Percentiles rank a stretch among this genome's conserved stretches.
phyloP scores from a whole-genome alignment of 37 sponge, comb jelly and placozoan genomes.

The Chondrosia reniformis region DNA sequence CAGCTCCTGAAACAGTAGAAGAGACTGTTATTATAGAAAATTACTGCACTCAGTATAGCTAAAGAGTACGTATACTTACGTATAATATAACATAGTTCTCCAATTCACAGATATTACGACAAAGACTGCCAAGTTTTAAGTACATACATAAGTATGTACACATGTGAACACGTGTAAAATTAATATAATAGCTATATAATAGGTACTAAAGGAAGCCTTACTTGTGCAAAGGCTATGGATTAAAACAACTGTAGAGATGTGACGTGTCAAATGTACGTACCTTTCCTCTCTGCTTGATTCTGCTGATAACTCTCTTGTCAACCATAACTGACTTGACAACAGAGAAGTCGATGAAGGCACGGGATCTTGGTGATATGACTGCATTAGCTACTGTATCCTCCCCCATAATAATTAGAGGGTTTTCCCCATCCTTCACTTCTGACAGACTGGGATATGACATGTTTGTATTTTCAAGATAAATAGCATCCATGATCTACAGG shows the following conservation, averaged over 20 bases:
- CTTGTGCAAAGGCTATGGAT: no score
- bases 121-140: no score
- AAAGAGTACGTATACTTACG: no score
- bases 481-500: slow-evolving; percentile 1
- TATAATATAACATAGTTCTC: no score
- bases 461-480: not conserved
- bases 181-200: no score
- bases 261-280: slow-evolving; percentile 1
- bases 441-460: not conserved
- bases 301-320: not conserved
- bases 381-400: not conserved
- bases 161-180: no score
- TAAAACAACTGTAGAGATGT: no score
- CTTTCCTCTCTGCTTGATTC: slow-evolving; percentile 1
- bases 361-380: not conserved
- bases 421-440: not conserved
- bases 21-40: no score
- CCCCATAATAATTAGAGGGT: not conserved
- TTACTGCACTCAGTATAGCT: no score
- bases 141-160: no score
- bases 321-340: not conserved
- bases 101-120: no score
- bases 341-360: slow-evolving; percentile 10
- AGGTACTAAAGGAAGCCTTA: no score
- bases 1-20: slow-evolving; percentile 54